Conservation (phyloP, 2,888 invertebrate species). For the Stenurella melanura region DNA sequence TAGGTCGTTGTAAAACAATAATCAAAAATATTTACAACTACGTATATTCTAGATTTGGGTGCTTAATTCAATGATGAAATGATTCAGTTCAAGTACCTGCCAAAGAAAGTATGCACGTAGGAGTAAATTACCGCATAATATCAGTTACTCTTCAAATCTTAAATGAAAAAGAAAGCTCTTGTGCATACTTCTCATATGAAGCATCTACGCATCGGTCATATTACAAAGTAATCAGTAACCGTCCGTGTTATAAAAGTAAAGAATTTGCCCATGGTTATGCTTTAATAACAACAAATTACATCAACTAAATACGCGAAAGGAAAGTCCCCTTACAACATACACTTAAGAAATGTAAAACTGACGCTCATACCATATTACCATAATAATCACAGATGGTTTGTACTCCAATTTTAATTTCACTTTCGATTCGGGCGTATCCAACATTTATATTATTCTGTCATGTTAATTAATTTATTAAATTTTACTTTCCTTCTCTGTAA, state of each 20-base stretch:
- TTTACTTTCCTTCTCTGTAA: conserved; percentile 2
- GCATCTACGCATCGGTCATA: background rate
- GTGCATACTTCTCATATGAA: background rate
- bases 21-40: no score
- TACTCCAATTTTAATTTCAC: conserved; percentile 42
- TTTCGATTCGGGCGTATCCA: conserved; percentile 31
- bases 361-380: background rate
- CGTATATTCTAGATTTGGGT: no score
- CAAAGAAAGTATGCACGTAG: background rate
- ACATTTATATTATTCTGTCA: conserved; percentile 10
- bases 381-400: conserved; percentile 22
- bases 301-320: background rate
- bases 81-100: no score
- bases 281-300: conserved; percentile 1
- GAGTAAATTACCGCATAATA: background rate
- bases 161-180: background rate
- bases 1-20: no score
- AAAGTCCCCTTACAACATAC: background rate
- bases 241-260: background rate
- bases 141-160: background rate
- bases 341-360: background rate
- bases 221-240: background rate
- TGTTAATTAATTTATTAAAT: background rate
- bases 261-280: background rate
- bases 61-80: no score